Percentiles rank a stretch among this genome's conserved stretches.
These are phyloP conservation scores for Hozukius guyotensis DNA, from an alignment of 2,797 vertebrate species.

Conservation along the genomic window DNA sequence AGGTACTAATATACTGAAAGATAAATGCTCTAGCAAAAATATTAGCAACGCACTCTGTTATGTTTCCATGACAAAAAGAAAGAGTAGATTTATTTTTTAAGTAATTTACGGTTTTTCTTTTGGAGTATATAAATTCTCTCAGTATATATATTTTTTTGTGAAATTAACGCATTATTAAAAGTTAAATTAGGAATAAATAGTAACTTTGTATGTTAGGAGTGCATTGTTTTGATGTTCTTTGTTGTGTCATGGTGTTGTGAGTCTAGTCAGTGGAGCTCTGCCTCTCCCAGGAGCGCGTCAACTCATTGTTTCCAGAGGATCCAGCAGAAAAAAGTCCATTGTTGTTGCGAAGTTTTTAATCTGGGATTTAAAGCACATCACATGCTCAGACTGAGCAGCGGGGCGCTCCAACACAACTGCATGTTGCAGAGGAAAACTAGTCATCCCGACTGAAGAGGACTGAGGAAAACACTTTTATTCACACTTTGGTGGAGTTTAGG, in stretches of 20 bases:
- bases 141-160: not conserved
- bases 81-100: too few species aligned
- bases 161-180: not conserved
- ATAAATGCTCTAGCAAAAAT: too few species aligned
- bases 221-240: not conserved
- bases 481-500: constrained; percentile 17
- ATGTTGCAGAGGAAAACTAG: constrained; percentile 21
- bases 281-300: constrained; percentile 43
- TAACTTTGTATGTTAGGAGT: not conserved
- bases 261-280: constrained; percentile 16
- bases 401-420: constrained; percentile 26
- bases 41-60: too few species aligned
- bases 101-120: not conserved
- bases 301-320: constrained; percentile 62
- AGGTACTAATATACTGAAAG: too few species aligned
- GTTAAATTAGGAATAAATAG: not conserved
- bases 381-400: constrained; percentile 72
- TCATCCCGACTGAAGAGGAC: constrained; percentile 7
- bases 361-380: constrained; percentile 80
- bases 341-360: constrained; percentile 81
- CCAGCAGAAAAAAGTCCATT: constrained; percentile 79
- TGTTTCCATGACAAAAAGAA: too few species aligned
- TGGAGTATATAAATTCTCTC: too few species aligned
- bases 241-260: not conserved
- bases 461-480: not conserved